phyloP scores from a whole-genome alignment of 2,888 invertebrate genomes.

The Dryocosmus kuriphilus region DNA sequence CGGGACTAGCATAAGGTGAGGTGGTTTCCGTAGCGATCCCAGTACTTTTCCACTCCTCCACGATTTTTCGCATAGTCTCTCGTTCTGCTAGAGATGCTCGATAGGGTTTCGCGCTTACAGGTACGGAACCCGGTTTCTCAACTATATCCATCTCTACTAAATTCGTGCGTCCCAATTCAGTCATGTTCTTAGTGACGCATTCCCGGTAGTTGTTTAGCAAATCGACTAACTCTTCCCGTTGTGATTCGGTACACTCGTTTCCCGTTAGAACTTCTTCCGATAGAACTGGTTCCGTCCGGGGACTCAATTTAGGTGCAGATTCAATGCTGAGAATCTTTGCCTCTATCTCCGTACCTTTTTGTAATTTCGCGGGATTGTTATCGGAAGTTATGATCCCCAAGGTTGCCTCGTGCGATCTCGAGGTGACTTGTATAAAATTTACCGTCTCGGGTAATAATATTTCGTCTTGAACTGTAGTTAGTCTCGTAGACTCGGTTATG shows the following conservation, averaged over 20 bases:
- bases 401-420: not conserved
- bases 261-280: not conserved
- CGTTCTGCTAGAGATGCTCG: constrained; percentile 48
- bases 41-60: constrained; percentile 49
- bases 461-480: not conserved
- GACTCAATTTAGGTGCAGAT: not conserved
- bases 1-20: constrained; percentile 52
- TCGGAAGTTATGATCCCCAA: not conserved
- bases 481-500: not conserved
- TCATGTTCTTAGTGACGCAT: constrained; percentile 29
- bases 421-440: not conserved
- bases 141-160: not conserved
- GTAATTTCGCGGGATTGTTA: not conserved
- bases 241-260: not conserved
- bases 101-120: constrained; percentile 18
- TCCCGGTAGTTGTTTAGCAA: not conserved
- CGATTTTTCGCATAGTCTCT: constrained; percentile 47
- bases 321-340: not conserved
- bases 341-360: not conserved
- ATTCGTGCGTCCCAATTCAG: not conserved
- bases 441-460: not conserved
- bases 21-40: constrained; percentile 47
- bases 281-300: not conserved
- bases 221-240: not conserved
- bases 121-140: not conserved